Conservation (phyloP, 2,797 vertebrate species). For the Diplodus sargus region DNA sequence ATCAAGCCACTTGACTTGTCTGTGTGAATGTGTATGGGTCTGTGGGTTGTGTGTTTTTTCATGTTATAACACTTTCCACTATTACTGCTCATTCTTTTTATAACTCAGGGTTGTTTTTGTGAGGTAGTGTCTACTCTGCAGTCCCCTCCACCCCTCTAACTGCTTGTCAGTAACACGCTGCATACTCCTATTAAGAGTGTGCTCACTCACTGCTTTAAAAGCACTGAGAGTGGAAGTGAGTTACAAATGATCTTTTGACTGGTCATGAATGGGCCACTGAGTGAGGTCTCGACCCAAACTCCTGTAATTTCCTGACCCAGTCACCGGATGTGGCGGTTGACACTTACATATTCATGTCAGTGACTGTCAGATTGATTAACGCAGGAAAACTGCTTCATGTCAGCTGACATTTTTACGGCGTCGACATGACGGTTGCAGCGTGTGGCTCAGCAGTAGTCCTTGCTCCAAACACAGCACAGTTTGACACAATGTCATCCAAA, state of each 20-base stretch:
- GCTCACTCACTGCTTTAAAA: constrained; percentile 47
- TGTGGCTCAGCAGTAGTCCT: constrained; percentile 30
- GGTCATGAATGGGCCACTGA: constrained; percentile 64
- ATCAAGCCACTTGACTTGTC: neutral
- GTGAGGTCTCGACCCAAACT: constrained; percentile 14
- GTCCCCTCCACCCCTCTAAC: constrained; percentile 11
- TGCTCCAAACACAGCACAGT: constrained; percentile 30
- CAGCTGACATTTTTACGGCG: constrained; percentile 37
- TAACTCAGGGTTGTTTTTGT: constrained; percentile 38
- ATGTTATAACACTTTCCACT: neutral
- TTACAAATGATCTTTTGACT: constrained; percentile 79
- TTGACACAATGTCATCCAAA: constrained; percentile 50
- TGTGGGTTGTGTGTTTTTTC: neutral
- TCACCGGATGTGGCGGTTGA: constrained; percentile 37
- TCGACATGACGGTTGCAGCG: constrained; percentile 44
- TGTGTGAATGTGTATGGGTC: neutral
- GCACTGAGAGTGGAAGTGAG: constrained; percentile 28
- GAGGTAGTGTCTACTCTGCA: constrained; percentile 38
- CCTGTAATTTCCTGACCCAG: constrained; percentile 61
- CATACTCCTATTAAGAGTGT: neutral
- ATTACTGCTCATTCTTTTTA: constrained; percentile 22
- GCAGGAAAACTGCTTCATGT: constrained; percentile 26
- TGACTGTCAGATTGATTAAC: constrained; percentile 26
- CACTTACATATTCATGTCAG: constrained; percentile 32
- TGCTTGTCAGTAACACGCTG: constrained; percentile 22